Evolutionary conservation across 1,140 invertebrate species (phyloP).

Genomic region (Diorhabda sublineata): DNA sequence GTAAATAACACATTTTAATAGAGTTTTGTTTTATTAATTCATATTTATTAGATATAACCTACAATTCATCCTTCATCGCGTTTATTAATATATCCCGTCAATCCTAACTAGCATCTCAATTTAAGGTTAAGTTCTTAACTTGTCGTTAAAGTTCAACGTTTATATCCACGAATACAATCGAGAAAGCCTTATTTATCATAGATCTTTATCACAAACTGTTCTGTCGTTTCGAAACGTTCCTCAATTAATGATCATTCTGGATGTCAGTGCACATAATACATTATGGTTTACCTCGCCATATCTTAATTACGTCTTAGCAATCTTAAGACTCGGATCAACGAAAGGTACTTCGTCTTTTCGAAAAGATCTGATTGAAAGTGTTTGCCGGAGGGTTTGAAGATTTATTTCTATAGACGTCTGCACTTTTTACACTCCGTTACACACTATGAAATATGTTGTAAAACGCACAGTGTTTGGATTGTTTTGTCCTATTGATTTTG

Average conservation of each 20-base stretch:
- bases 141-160: background rate
- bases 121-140: background rate
- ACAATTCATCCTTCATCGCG: background rate
- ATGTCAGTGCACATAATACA: slow-evolving; percentile 4
- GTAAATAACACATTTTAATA: too few species aligned
- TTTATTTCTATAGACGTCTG: slow-evolving; percentile 7
- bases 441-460: background rate
- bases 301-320: slow-evolving; percentile 11
- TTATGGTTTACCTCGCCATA: slow-evolving; percentile 9
- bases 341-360: slow-evolving; percentile 6
- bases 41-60: background rate
- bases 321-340: slow-evolving; percentile 3
- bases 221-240: slow-evolving; percentile 3
- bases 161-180: too few species aligned
- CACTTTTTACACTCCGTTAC: slow-evolving; percentile 2
- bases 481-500: too few species aligned
- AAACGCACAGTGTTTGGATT: too few species aligned
- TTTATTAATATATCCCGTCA: background rate
- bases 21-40: background rate
- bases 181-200: background rate
- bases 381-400: background rate
- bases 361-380: slow-evolving; percentile 6
- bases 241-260: slow-evolving; percentile 14
- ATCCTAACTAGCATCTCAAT: background rate
- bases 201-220: slow-evolving; percentile 5